Evolutionary conservation across 2,888 invertebrate species (phyloP), one percentile per base, ranked within the genome.

Genomic region (Lacanobia oleracea): DNA sequence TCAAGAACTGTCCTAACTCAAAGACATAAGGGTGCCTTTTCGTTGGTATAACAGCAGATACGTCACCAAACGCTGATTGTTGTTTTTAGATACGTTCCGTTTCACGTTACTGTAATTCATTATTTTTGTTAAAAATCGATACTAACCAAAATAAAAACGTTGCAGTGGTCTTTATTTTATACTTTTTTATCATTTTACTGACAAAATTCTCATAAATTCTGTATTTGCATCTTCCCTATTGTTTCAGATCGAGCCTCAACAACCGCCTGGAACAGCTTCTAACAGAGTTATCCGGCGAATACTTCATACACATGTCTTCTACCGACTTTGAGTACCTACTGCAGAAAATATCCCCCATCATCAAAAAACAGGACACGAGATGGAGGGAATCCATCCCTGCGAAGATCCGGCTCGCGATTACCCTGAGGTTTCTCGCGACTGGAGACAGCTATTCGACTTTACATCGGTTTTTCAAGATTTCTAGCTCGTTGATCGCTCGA

Each of bases 301-400:
- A 81, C 51, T 79, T 79, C 9, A 1, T 79, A 0, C 77, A 81
- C 21, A 81, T 81, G 79, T 79, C 79, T 1, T 45, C 77, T 10
- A 77, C 21, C 0, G 79, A 81, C 64, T 81, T 71, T 18, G 82
- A 81, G 16, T 67, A 67, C n/a, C 43, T 79, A 12, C 21, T 79
- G 8, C 81, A 71, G 37, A 81, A 61, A 60, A 70, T 79, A 51
- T 60, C 81, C 0, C 81, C 81, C 0, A 64, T 79, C 1, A 71
- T 81, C 8, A 59, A 76, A 33, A 79, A 79, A 12, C 77, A 76
- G 16, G 71, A 79, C 21, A 79, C 78, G 0, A n/a, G 8, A 9
- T 79, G 66, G 70, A 45, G 78, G 6, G 77, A 76, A 4, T 76
- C 81, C 0, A 79, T 79, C 48, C 66, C 78, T 0, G 62, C 78